Base-by-base conservation (phyloP, 2,797 vertebrate genomes). In the Characodon lateralis region DNA sequence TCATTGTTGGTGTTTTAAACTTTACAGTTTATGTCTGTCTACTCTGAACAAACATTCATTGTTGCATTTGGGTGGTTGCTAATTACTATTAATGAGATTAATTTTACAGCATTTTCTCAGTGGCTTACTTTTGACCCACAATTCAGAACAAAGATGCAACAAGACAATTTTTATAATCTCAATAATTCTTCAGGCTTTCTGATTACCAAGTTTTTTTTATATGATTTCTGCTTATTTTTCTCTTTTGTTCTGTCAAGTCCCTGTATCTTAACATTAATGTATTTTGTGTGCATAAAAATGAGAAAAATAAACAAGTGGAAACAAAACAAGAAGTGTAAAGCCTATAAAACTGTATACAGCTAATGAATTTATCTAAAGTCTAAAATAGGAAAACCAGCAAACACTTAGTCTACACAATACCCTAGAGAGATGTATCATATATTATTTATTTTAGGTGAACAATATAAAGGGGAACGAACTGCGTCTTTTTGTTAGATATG, bases 1-100 rank as follows among this genome's bases (percentile, higher is more conserved):
- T 90, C 88, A 89, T 83, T 88, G 81, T 84, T 82, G 82, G 89
- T 84, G 73, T 53, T 83, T n/a, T n/a, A n/a, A n/a, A n/a, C 89
- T 71, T 85, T 79, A 85, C 22, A 20, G 20, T 12, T 12, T 26
- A 13, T n/a, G 6, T 26, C 39, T 75, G 61, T 78, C 58, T 72
- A 43, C 46, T 43, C 6, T 74, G 14, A 76, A 56, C 41, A 68
- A 26, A 72, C 55, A 35, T 10, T 53, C 56, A 72, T 71, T 72
- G 69, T 26, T 46, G 76, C 14, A 7, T 28, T 3, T 13, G 31
- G 35, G 4, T 24, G 20, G 50, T 22, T 20, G 14, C 6, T 51
- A 14, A 59, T 59, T 26, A 26, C 58, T 26, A 46, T 53, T 59
- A 55, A 41, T 39, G 14, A 22, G 22, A 10, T 28, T 61, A 73